phyloP scores from a whole-genome alignment of 2,888 invertebrate species.

The Agonopterix heracliana region DNA sequence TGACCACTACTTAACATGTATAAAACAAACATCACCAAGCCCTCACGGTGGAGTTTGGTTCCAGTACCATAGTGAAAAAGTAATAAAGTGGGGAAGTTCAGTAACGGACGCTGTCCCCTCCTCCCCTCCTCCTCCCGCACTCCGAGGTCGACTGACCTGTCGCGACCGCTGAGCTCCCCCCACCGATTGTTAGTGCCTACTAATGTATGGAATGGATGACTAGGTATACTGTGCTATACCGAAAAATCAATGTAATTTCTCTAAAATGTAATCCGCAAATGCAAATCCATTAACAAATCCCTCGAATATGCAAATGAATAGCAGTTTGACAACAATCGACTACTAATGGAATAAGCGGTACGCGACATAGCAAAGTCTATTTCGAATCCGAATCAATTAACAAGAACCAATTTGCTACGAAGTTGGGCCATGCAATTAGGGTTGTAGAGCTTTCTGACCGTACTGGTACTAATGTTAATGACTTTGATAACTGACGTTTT shows the following conservation, averaged over 20 bases:
- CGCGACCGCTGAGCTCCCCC: too few relatives aligned
- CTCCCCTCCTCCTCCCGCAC: too few relatives aligned
- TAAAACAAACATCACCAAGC: too few relatives aligned
- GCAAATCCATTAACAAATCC: background rate
- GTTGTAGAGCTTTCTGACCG: conserved; percentile 15
- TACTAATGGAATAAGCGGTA: conserved; percentile 33
- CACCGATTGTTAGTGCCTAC: too few relatives aligned
- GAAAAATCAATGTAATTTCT: background rate
- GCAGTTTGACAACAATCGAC: conserved; percentile 21
- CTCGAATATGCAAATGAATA: conserved; percentile 26
- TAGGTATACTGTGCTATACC: too few relatives aligned
- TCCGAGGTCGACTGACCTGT: too few relatives aligned
- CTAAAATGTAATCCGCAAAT: background rate
- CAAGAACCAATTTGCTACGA: conserved; percentile 53
- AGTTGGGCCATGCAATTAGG: conserved; percentile 59
- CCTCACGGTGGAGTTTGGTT: too few relatives aligned
- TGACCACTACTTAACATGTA: too few relatives aligned
- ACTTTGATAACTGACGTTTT: background rate
- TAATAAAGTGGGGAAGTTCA: too few relatives aligned
- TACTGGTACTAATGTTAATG: conserved; percentile 1
- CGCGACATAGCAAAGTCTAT: conserved; percentile 32
- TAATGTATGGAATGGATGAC: too few relatives aligned
- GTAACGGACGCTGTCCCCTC: too few relatives aligned
- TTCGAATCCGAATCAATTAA: conserved; percentile 60
- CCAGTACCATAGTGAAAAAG: too few relatives aligned